Base-by-base conservation (phyloP, 1,140 invertebrate genomes). In the Vollenhovia emeryi region DNA sequence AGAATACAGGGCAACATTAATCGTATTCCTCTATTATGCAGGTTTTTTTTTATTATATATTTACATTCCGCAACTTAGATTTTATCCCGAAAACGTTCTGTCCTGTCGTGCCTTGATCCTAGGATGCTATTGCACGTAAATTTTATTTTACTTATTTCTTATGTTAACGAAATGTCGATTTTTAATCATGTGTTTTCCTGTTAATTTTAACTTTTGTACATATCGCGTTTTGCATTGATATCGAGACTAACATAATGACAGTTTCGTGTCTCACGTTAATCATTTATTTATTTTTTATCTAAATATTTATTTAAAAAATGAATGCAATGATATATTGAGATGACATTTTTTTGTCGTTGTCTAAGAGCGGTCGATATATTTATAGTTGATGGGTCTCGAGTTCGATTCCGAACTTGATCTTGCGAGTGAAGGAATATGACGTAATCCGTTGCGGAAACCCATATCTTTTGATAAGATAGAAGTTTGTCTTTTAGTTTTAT, bases 11-110 rank as follows among this genome's bases (percentile, higher is more conserved):
- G 30, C 30, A 15, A 40, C 62, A 69, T n/a, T 69, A 55, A 21
- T 43, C 24, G 33, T 50, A 79, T 43, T 79, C 13, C 30, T 13
- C 5, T 71, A 57, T 80, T 71, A 73, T 69, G 11, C n/a, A 45
- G 8, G n/a, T n/a, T 4, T 80, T 69, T 52, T 36, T 27, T n/a
- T 64, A 64, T 43, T 15, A 27, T 69, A 40, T 57, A 73, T 82
- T 73, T 13, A 24, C 66, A 73, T 82, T 45, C 36, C 78, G 40
- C 36, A 24, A 82, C 43, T 57, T 80, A 80, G 48, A 80, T 69
- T 36, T 55, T 80, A 80, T 52, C 2, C 2, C 50, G 66, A 71
- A 82, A 82, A 82, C 33, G 33, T 79, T 71, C 24, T 80, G 78
- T 52, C 76, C 33, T 40, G 48, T 80, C 48, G 50, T 80, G 64